Base-by-base conservation (phyloP, 2,797 vertebrate genomes). In the Pogonophryne albipinna region DNA sequence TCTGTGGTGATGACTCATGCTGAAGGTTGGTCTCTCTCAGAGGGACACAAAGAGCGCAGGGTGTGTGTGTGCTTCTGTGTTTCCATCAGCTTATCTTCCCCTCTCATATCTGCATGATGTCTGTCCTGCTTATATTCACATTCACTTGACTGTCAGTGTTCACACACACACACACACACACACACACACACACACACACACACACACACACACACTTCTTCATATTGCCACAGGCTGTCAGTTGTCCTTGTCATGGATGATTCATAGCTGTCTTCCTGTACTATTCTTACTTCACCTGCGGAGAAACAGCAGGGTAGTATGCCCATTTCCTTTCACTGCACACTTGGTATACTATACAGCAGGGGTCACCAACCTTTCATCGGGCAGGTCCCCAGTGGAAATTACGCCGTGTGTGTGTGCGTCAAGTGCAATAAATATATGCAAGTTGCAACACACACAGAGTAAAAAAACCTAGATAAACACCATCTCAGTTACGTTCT, bases 201-300 rank as follows among this genome's bases (percentile, higher is more conserved):
- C 41, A 53, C 42, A 63, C 59, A 65, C 65, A 52, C 63, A 64
- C 68, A 58, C 64, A 44, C 47, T 17, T 65, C 53, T 69, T 50
- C 13, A 63, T 74, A 51, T 70, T 63, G 70, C 80, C 15, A 56
- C 58, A 52, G 80, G 80, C 71, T 60, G 68, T 71, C 72, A 55
- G 66, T 75, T 34, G 79, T 77, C 85, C 77, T 71, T 78, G 82
- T 84, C 79, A 70, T 20, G 44, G 72, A 38, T 75, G 82, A 85
- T 82, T 82, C 82, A 80, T 70, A n/a, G 66, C 70, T 38, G 69
- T 71, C 69, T 59, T 62, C 66, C n/a, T 66, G 55, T 49, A 20
- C 58, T 75, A 69, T 23, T 75, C 67, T 78, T 69, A 57, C 73
- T 53, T 73, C 57, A 76, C 76, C 61, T 79, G 60, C 67, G 5